A percentile compares a stretch with the other conserved stretches of the same genome.
phyloP scores from a whole-genome alignment of 2,113 vertebrate genomes.

The Neopipo cinnamomea region DNA sequence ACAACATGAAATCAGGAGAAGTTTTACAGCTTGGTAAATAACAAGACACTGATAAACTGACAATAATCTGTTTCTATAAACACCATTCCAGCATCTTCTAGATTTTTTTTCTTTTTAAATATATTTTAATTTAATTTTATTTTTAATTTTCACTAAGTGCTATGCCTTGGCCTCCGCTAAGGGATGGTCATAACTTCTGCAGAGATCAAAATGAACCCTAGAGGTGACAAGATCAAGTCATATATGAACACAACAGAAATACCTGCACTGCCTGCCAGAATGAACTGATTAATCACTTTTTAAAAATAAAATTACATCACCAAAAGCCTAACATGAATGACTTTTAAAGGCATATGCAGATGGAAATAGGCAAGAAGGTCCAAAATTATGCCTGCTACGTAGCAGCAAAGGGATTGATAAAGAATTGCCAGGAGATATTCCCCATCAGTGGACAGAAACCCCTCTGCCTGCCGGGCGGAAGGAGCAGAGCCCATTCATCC shows the following conservation, averaged over 20 bases:
- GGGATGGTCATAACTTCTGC: background rate
- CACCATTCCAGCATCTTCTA: background rate
- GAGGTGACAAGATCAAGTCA: too few relatives aligned
- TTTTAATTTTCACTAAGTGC: background rate
- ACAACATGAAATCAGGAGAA: background rate
- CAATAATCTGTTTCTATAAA: background rate
- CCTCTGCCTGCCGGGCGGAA: background rate
- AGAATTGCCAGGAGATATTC: background rate
- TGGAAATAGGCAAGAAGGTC: background rate
- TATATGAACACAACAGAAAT: background rate
- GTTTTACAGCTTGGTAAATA: background rate
- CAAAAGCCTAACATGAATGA: background rate
- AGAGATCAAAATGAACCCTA: background rate
- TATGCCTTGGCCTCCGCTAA: background rate
- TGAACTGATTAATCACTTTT: background rate
- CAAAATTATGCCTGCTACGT: accelerated
- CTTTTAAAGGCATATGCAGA: background rate
- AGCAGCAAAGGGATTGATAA: background rate
- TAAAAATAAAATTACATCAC: background rate
- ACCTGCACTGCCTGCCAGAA: background rate
- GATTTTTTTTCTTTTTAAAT: too few relatives aligned
- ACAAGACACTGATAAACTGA: background rate
- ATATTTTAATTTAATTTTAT: background rate
- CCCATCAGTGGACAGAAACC: background rate
- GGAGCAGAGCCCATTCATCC: background rate